A percentile compares a stretch with the other conserved stretches of the same genome.
phyloP scores from a whole-genome alignment of 1,140 invertebrate genomes.

The silkworm (Bombyx mori) region ASM3026992v2 NC_085110.1:9072001-9072500 shows the following conservation, averaged over 20 bases:
- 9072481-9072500: too few relatives aligned
- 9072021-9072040: too few relatives aligned
- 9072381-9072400: constrained; percentile 89
- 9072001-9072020: too few relatives aligned
- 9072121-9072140: too few relatives aligned
- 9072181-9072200: too few relatives aligned
- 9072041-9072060: too few relatives aligned
- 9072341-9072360: constrained; percentile 98
- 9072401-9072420: constrained; percentile 71
- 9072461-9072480: too few relatives aligned
- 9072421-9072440: constrained; percentile 35
- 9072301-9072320: constrained; percentile 90
- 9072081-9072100: too few relatives aligned
- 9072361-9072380: constrained; percentile 82
- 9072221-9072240: constrained; percentile 97
- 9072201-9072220: constrained; percentile 72
- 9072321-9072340: constrained; percentile 91
- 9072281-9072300: constrained; percentile 90
- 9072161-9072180: too few relatives aligned
- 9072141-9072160: too few relatives aligned
- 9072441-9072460: background rate
- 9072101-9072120: too few relatives aligned
- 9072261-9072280: constrained; percentile 82
- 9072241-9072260: constrained; percentile 92
- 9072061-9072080: too few relatives aligned